Evolutionary conservation across 2,888 invertebrate genomes (phyloP).

Genomic region (Pegoplata infirma): DNA sequence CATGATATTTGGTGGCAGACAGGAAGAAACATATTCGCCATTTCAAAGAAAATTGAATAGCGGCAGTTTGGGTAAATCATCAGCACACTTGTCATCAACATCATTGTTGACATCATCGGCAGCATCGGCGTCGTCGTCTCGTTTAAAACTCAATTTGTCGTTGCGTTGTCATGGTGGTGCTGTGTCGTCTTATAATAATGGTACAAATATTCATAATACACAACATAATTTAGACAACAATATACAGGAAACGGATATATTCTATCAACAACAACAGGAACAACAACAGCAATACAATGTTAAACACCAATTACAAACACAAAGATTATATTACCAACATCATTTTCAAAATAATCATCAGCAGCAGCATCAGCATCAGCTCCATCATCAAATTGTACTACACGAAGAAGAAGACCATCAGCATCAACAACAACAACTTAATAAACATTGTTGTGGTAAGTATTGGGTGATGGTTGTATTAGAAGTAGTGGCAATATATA

Average conservation of each 20-base stretch:
- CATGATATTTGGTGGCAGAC: constrained; percentile 65
- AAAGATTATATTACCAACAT: constrained; percentile 33
- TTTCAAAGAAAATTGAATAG: constrained; percentile 22
- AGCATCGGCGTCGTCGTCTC: constrained; percentile 30
- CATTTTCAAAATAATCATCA: constrained; percentile 41
- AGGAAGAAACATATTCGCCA: constrained; percentile 17
- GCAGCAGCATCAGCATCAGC: constrained; percentile 36
- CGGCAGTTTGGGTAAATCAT: constrained; percentile 12
- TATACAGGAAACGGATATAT: constrained; percentile 26
- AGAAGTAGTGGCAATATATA: too few species aligned
- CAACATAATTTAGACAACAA: constrained; percentile 13
- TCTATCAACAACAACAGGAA: constrained; percentile 61
- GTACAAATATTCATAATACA: neutral
- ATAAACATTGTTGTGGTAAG: constrained; percentile 53
- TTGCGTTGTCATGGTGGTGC: constrained; percentile 50
- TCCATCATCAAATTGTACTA: constrained; percentile 23
- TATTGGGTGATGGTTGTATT: neutral
- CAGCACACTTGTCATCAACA: constrained; percentile 44
- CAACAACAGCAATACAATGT: constrained; percentile 52
- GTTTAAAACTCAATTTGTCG: constrained; percentile 40
- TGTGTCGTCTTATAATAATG: constrained; percentile 23
- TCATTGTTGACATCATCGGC: constrained; percentile 45
- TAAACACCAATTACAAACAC: constrained; percentile 41
- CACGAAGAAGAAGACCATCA: constrained; percentile 5
- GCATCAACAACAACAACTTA: neutral